Evolutionary conservation across 2,888 invertebrate genomes (phyloP).

Genomic region (Amphipoea lucens): DNA sequence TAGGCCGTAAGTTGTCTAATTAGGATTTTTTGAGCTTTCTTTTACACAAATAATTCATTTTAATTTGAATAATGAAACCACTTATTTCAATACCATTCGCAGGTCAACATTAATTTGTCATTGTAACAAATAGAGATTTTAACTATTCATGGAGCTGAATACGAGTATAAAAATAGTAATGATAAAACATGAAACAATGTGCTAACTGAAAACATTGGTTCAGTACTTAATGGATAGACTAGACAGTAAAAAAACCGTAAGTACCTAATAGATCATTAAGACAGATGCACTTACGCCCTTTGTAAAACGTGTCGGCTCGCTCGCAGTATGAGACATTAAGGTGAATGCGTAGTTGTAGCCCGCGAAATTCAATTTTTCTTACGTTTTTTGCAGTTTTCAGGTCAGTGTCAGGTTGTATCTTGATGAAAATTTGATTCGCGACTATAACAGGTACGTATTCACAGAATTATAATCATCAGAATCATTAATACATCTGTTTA

Average conservation of each 20-base stretch:
- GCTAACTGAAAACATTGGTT: background rate
- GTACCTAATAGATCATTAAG: constrained; percentile 7
- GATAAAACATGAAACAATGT: background rate
- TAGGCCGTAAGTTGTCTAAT: background rate
- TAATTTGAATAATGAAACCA: background rate
- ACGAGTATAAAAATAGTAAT: constrained; percentile 1
- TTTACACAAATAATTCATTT: background rate
- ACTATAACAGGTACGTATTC: no score
- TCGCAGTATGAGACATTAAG: constrained; percentile 57
- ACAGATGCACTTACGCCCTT: constrained; percentile 22
- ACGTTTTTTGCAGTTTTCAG: no score
- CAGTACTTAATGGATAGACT: background rate
- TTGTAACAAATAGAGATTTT: constrained; percentile 5
- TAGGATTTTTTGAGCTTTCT: background rate
- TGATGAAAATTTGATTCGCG: no score
- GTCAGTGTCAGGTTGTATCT: no score
- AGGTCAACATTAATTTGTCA: background rate
- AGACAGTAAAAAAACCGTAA: background rate
- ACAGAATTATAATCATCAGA: no score
- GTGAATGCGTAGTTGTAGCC: no score
- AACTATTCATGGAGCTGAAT: constrained; percentile 25
- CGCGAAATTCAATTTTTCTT: no score
- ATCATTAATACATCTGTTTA: no score
- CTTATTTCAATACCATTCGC: background rate
- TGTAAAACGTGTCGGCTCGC: background rate